Conservation (phyloP, 1,140 invertebrate species). For the Diabrotica undecimpunctata region DNA sequence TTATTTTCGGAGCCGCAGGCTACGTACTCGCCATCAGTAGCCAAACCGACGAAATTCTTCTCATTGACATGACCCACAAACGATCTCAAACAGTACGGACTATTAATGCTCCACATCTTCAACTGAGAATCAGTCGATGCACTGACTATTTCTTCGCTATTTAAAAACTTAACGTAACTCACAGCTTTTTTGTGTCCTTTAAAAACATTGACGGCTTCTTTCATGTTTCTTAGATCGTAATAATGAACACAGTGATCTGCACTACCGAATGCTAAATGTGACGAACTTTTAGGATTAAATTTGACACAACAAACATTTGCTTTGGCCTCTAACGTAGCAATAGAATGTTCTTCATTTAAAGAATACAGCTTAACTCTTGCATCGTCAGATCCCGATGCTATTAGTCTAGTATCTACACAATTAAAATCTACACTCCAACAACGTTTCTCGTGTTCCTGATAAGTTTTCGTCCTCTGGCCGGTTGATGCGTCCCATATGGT, state of each 20-base stretch:
- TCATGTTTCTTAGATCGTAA: constrained; percentile 87
- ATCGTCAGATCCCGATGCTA: constrained; percentile 94
- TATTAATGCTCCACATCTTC: constrained; percentile 88
- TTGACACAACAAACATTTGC: constrained; percentile 96
- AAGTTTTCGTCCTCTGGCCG: constrained; percentile 67
- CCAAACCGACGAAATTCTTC: constrained; percentile 96
- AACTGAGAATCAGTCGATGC: constrained; percentile 93
- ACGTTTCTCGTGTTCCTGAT: constrained; percentile 91
- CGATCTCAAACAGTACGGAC: constrained; percentile 75
- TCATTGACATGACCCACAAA: constrained; percentile 94
- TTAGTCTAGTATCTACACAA: constrained; percentile 81
- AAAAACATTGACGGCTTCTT: constrained; percentile 78
- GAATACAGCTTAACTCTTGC: constrained; percentile 93
- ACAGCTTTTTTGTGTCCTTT: constrained; percentile 93
- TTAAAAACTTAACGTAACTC: constrained; percentile 93
- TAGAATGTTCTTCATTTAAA: constrained; percentile 80
- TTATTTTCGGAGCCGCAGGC: constrained; percentile 97
- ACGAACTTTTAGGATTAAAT: constrained; percentile 86
- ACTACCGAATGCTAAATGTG: constrained; percentile 88
- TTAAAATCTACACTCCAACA: constrained; percentile 98
- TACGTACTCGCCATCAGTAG: constrained; percentile 91
- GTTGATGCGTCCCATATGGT: constrained; percentile 90
- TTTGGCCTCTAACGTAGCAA: constrained; percentile 83
- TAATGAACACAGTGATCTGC: constrained; percentile 97
- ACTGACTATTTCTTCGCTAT: constrained; percentile 85